Base-by-base conservation (phyloP, 2,797 vertebrate genomes). In the Gallinago solitaria region DNA sequence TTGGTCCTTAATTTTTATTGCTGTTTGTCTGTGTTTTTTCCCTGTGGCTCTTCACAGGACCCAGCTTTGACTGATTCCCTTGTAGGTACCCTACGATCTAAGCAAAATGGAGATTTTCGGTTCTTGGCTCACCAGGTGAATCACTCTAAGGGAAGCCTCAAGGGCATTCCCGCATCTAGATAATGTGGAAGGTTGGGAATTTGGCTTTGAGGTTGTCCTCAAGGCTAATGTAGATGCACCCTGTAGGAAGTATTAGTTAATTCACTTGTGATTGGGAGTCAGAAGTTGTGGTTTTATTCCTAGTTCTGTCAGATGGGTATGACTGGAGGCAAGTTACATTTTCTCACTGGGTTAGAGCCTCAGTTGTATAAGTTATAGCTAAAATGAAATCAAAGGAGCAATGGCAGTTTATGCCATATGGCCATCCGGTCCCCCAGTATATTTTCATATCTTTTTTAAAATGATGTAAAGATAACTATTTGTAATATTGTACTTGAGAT, bases 191-290 rank as follows among this genome's bases (percentile, higher is more conserved):
- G 56, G n/a, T 60, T 82, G 75, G 87, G 90, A 92, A 92, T 82
- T 79, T 89, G 92, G 60, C 74, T 96, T 89, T 89, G 78, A 89
- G 90, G 43, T 89, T 93, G 43, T 89, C 90, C 88, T 96, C 74
- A 70, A 92, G 88, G 74, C 80, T 87, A 79, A 95, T 87, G 90
- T 70, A 93, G 70, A 76, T 92, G 67, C 48, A 87, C 3, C 3
- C 25, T 84, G 67, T 92, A 90, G 94, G 91, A 95, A 92, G 69
- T 78, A 65, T 70, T 82, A 83, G 23, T 63, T 93, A 78, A 91
- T 94, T 84, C 70, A 85, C 57, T 57, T 69, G 41, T 70, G 71
- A 90, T 4, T 92, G 33, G 53, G 41, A 96, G 65, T 80, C 53
- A 85, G 68, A 79, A 87, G 15, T 47, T 89, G 90, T 83, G 88